A percentile compares a stretch with the other conserved stretches of the same genome.
Conservation (phyloP, 2,113 vertebrate genomes). For the Megaceryle maxima region DNA sequence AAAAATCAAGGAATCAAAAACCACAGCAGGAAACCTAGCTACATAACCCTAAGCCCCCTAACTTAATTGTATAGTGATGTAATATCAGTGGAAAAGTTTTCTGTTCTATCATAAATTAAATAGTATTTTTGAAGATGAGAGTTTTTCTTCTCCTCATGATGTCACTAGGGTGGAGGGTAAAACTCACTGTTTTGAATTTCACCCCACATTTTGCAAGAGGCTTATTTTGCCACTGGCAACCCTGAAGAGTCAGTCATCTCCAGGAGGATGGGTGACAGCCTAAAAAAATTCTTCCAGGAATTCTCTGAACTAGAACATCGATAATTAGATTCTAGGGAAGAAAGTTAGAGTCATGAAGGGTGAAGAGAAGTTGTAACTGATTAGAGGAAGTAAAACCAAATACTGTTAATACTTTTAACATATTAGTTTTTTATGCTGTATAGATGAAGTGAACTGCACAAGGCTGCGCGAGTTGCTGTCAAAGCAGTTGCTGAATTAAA, state of each 20-base stretch:
- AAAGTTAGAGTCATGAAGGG: not conserved
- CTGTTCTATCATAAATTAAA: not conserved
- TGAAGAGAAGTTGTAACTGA: not conserved
- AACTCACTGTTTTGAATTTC: not conserved
- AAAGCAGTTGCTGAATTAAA: not conserved
- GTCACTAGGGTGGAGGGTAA: not conserved
- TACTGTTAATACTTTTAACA: not conserved
- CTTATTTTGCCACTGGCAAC: not conserved
- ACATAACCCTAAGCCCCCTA: not conserved
- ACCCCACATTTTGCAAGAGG: not conserved
- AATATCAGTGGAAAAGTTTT: not conserved
- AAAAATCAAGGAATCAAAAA: not conserved
- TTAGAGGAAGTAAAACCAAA: not conserved
- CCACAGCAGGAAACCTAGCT: not conserved
- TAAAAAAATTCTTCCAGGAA: not conserved
- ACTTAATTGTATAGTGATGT: not conserved
- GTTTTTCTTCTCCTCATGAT: not conserved
- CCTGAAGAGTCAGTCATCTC: not conserved
- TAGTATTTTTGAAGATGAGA: not conserved
- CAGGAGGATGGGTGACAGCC: not conserved
- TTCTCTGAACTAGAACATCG: not conserved
- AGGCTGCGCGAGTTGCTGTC: not conserved
- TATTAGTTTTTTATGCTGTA: not conserved
- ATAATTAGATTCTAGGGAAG: not conserved
- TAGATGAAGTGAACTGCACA: not conserved